These are phyloP conservation scores for Sebastolobus alascanus DNA, from an alignment of 2,797 vertebrate genomes.

Conservation along the genomic window DNA sequence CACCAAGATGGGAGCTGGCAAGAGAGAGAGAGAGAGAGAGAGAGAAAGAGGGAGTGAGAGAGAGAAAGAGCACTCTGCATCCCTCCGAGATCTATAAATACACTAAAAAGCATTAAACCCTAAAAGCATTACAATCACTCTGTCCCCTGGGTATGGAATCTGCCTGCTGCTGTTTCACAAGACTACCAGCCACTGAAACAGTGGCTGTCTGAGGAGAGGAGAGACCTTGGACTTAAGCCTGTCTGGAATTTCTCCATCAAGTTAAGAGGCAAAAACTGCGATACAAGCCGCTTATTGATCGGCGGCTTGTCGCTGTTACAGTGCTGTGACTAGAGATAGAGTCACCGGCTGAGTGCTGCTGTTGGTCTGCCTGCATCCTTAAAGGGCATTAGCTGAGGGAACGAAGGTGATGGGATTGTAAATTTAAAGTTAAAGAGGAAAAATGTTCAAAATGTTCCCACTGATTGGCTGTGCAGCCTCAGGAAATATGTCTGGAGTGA, in stretches of 20 bases:
- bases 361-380: not conserved
- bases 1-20: slow-evolving; percentile 57
- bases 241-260: slow-evolving; percentile 60
- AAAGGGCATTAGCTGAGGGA: slow-evolving; percentile 10
- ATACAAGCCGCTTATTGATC: slow-evolving; percentile 58
- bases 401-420: slow-evolving; percentile 4
- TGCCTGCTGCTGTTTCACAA: slow-evolving; percentile 67
- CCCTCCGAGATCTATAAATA: slow-evolving; percentile 83
- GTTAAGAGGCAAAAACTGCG: slow-evolving; percentile 32
- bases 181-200: slow-evolving; percentile 47
- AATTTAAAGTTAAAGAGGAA: slow-evolving; percentile 3
- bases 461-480: slow-evolving; percentile 10
- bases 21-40: slow-evolving; percentile 33
- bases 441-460: not conserved
- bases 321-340: slow-evolving; percentile 30
- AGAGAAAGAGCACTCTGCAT: slow-evolving; percentile 64
- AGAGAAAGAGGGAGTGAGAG: slow-evolving; percentile 17
- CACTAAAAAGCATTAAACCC: slow-evolving; percentile 79
- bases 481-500: slow-evolving; percentile 25
- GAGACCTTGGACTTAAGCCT: slow-evolving; percentile 59
- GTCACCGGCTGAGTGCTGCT: not conserved
- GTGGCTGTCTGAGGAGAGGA: slow-evolving; percentile 50
- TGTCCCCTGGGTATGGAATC: slow-evolving; percentile 62
- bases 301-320: slow-evolving; percentile 31
- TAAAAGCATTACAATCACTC: slow-evolving; percentile 81